Percentiles rank a stretch among this genome's conserved stretches.
Conservation (phyloP, 2,113 vertebrate species). For the Chaenocephalus aceratus region DNA sequence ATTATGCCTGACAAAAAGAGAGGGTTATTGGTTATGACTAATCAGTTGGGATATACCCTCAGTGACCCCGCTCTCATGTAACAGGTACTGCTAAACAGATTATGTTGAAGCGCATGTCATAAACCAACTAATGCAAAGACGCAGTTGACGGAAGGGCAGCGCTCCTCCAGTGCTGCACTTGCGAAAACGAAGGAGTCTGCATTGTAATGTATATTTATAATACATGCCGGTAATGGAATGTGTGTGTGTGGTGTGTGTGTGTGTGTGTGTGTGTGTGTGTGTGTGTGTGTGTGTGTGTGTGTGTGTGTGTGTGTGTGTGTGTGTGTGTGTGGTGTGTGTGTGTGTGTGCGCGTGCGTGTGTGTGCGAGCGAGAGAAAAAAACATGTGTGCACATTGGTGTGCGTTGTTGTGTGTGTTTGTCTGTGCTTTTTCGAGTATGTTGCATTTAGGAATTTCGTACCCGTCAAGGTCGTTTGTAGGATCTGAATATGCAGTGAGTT, state of each 20-base stretch:
- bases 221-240: slow-evolving; percentile 71
- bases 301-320: slow-evolving; percentile 68
- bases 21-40: slow-evolving; percentile 53
- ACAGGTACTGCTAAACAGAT: slow-evolving; percentile 58
- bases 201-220: slow-evolving; percentile 78
- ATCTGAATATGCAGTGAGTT: slow-evolving; percentile 82
- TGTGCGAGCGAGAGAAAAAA: neutral
- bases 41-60: slow-evolving; percentile 35
- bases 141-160: slow-evolving; percentile 40
- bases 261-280: neutral
- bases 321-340: slow-evolving; percentile 4
- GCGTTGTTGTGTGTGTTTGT: slow-evolving; percentile 74
- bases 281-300: slow-evolving; percentile 36
- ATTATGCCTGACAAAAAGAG: slow-evolving; percentile 48
- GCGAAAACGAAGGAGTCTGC: slow-evolving; percentile 48
- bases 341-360: slow-evolving; percentile 10
- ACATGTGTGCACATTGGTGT: slow-evolving; percentile 58
- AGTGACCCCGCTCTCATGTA: slow-evolving; percentile 44
- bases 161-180: slow-evolving; percentile 51
- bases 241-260: slow-evolving; percentile 41
- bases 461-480: slow-evolving; percentile 80
- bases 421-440: slow-evolving; percentile 77
- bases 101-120: slow-evolving; percentile 59
- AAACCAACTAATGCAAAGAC: slow-evolving; percentile 57
- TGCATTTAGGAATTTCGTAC: slow-evolving; percentile 83